Base-by-base conservation (phyloP, 2,797 vertebrate species). In the Nothura maculosa region DNA sequence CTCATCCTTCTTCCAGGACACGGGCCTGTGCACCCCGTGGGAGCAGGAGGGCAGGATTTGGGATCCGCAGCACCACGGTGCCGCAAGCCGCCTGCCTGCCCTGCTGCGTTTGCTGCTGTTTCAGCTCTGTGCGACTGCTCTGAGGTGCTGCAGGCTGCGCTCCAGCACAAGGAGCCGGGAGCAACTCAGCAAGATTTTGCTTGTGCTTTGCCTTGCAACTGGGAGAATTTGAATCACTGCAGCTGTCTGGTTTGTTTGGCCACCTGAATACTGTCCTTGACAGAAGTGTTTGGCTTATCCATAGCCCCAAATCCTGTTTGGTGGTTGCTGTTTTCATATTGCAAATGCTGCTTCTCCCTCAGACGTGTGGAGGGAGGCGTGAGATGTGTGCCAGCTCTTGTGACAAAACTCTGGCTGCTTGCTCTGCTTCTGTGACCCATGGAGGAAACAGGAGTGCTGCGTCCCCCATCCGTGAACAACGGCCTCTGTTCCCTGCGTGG, bases 181-280 rank as follows among this genome's bases (percentile, higher is more conserved):
- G 85, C 73, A 82, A 75, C 69, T 85, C 60, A 67, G 48, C 84
- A 50, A 89, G 86, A 87, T 73, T 75, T 50, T 87, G 83, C 64
- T 79, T 74, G 67, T 90, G 77, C 50, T 89, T 90, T 93, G 79
- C 78, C 84, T 28, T 16, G 57, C 75, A 86, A 36, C 43, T 40
- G 50, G 20, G 43, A 27, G 60, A 67, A 60, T 67, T 80, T 25
- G 60, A 85, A 76, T 85, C 45, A 12, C 50, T 63, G n/a, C 32
- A 9, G 57, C 79, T 88, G 50, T 68, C 57, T 69, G 30, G 3
- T 38, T 58, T 78, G 66, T 78, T 74, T 55, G 61, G 87, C 42
- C 34, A 32, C 81, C 21, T 0, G 0, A 3, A 72, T 38, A 9
- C 55, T 2, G 0, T 73, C 55, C 55, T 9, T 38, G 36, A 36